A percentile compares a stretch with the other conserved stretches of the same genome.
Conservation (phyloP, 2,888 invertebrate species). For the Stenoptilia bipunctidactyla region DNA sequence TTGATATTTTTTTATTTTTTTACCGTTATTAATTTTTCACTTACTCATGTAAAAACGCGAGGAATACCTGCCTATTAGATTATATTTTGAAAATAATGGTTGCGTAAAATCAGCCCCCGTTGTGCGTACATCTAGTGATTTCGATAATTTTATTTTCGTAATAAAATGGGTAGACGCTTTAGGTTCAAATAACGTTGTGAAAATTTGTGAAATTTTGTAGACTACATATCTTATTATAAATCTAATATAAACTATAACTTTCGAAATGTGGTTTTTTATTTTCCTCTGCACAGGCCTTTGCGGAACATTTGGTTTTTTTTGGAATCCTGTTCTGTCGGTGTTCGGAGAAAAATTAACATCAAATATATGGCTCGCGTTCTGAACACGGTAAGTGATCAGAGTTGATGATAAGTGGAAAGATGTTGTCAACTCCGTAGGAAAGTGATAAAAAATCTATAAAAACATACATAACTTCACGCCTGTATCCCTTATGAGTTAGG, state of each 20-base stretch:
- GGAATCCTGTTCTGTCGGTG: too few relatives aligned
- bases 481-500: too few relatives aligned
- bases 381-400: too few relatives aligned
- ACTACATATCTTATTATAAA: conserved; percentile 73
- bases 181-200: conserved; percentile 72
- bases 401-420: too few relatives aligned
- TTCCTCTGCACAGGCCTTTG: too few relatives aligned
- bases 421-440: too few relatives aligned
- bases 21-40: conserved; percentile 69
- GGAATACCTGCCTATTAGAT: conserved; percentile 68
- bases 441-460: too few relatives aligned
- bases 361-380: too few relatives aligned
- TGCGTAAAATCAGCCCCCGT: conserved; percentile 60
- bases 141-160: conserved; percentile 70
- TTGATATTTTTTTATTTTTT: conserved; percentile 71
- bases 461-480: too few relatives aligned
- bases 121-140: conserved; percentile 62
- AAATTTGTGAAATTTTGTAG: conserved; percentile 72
- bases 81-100: conserved; percentile 69
- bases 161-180: conserved; percentile 71
- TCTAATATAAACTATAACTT: conserved; percentile 72
- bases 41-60: conserved; percentile 61
- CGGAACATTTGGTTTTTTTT: too few relatives aligned
- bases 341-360: too few relatives aligned
- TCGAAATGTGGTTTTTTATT: conserved; percentile 55